Conservation (phyloP, 2,888 invertebrate species). For the Idaea straminata region DNA sequence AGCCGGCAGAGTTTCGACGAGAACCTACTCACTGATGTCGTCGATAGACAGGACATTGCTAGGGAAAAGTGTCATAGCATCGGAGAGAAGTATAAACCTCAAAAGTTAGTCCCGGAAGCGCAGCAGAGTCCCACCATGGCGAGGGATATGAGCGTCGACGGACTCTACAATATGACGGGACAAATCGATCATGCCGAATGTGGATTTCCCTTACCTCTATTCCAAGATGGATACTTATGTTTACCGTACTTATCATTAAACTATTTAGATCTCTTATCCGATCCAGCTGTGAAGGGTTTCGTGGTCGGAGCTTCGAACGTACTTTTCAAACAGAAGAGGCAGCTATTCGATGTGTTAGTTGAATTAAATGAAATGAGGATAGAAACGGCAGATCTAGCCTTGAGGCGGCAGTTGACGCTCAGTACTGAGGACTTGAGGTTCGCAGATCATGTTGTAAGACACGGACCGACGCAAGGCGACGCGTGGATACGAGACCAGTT, state of each 20-base stretch:
- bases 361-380: constrained; percentile 93
- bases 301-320: constrained; percentile 99
- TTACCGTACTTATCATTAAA: constrained; percentile 97
- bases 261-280: constrained; percentile 94
- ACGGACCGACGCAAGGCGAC: constrained; percentile 90
- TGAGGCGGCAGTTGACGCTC: constrained; percentile 90
- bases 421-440: constrained; percentile 97
- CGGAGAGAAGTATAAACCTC: constrained; percentile 71
- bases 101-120: constrained; percentile 59
- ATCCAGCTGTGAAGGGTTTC: constrained; percentile 91
- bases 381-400: constrained; percentile 88
- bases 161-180: constrained; percentile 82
- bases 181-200: constrained; percentile 86
- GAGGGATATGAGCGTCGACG: constrained; percentile 84
- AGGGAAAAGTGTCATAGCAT: constrained; percentile 76
- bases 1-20: constrained; percentile 73
- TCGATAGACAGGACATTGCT: constrained; percentile 59
- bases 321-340: constrained; percentile 96
- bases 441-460: constrained; percentile 93
- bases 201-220: constrained; percentile 93
- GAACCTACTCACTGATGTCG: constrained; percentile 54
- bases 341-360: constrained; percentile 94
- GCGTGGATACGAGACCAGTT: constrained; percentile 98
- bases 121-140: constrained; percentile 81
- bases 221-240: constrained; percentile 95